A percentile compares a stretch with the other conserved stretches of the same genome.
Evolutionary conservation across 2,888 invertebrate genomes (phyloP).

Genomic region (Nomada hirtipes): DNA sequence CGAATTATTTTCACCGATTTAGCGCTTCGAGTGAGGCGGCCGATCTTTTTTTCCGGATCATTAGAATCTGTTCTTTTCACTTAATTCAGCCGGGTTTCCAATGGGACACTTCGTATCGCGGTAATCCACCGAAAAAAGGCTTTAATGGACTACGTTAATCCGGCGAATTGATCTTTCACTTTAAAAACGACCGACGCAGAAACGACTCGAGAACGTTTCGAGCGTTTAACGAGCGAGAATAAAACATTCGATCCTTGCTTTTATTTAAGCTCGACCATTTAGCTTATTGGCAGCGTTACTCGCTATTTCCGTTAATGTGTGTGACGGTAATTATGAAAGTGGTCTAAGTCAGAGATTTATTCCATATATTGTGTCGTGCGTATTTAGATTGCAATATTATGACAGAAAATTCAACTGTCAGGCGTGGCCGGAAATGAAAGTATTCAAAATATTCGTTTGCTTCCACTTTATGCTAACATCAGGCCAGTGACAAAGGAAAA

Average conservation of each 20-base stretch:
- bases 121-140: constrained; percentile 45
- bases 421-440: too few relatives aligned
- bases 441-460: too few relatives aligned
- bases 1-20: constrained; percentile 73
- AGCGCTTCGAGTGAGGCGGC: constrained; percentile 41
- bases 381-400: too few relatives aligned
- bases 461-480: too few relatives aligned
- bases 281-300: not conserved
- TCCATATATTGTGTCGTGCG: too few relatives aligned
- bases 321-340: not conserved
- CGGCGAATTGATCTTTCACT: constrained; percentile 43
- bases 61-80: constrained; percentile 42
- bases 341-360: too few relatives aligned
- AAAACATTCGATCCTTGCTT: constrained; percentile 4
- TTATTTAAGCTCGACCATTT: not conserved
- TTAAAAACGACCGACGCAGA: constrained; percentile 2
- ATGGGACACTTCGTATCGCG: constrained; percentile 33
- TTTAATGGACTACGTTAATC: constrained; percentile 54
- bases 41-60: constrained; percentile 38
- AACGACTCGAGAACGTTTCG: not conserved
- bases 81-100: constrained; percentile 1
- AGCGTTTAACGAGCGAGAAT: constrained; percentile 7
- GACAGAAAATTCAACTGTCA: too few relatives aligned
- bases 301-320: not conserved
- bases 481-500: too few relatives aligned